Evolutionary conservation across 2,797 vertebrate genomes (phyloP).

Genomic region (Ispidina picta): DNA sequence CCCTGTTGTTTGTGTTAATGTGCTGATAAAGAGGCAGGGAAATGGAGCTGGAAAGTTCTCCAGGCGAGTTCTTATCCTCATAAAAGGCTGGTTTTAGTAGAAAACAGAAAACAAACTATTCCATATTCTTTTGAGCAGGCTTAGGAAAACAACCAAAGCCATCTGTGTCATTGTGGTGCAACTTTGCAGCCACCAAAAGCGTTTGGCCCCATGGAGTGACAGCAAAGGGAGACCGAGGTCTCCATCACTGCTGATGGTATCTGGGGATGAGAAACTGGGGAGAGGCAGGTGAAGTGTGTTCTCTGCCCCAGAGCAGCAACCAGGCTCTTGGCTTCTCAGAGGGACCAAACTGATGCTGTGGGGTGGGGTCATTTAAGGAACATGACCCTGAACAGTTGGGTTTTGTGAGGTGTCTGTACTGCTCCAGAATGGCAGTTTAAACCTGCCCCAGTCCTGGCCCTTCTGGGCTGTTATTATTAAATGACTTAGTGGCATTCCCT

Average conservation of each 20-base stretch:
- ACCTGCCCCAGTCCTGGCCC: background rate
- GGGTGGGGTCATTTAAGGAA: background rate
- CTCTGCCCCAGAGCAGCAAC: background rate
- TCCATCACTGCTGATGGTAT: background rate
- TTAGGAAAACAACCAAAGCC: background rate
- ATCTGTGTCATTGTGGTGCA: background rate
- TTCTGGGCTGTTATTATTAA: background rate
- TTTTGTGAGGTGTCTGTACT: rapidly evolving
- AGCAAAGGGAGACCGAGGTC: background rate
- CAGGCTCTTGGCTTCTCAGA: rapidly evolving
- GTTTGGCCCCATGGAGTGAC: background rate
- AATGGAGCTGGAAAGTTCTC: background rate
- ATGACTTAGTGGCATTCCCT: background rate
- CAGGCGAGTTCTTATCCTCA: background rate
- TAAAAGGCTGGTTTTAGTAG: background rate
- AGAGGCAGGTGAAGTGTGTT: background rate
- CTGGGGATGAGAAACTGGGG: background rate
- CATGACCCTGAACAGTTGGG: no score
- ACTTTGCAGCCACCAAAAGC: background rate
- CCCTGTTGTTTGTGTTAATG: background rate
- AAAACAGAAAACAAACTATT: background rate
- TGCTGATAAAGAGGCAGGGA: constrained; percentile 7
- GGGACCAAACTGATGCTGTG: background rate
- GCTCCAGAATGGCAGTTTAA: background rate
- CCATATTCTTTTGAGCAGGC: background rate